Evolutionary conservation across 2,888 invertebrate genomes (phyloP).

Genomic region (Scotopteryx bipunctaria): DNA sequence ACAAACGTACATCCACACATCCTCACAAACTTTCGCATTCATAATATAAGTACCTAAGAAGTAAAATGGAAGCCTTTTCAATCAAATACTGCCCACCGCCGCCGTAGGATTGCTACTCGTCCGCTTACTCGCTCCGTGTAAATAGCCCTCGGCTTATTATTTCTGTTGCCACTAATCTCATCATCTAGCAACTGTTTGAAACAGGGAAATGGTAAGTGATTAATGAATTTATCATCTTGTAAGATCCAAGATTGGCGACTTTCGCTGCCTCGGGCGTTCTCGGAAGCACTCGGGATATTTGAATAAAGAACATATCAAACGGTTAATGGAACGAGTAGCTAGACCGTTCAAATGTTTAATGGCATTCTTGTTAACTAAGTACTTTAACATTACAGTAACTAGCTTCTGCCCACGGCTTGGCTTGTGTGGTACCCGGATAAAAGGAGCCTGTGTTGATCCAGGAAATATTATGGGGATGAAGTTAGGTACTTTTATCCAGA

Average conservation of each 20-base stretch:
- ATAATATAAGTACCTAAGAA: no score
- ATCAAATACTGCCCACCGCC: no score
- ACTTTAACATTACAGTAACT: no score
- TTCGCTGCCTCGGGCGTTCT: slow-evolving; percentile 64
- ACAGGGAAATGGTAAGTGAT: slow-evolving; percentile 48
- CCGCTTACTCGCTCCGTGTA: neutral
- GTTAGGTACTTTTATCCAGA: no score
- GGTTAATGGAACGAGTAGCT: neutral
- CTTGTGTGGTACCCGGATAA: no score
- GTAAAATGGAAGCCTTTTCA: neutral
- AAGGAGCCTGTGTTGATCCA: no score
- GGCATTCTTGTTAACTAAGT: no score
- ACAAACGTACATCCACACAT: no score
- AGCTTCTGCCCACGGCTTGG: no score
- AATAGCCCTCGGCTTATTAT: neutral
- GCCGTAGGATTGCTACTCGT: neutral
- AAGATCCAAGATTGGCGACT: slow-evolving; percentile 54
- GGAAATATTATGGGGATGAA: no score
- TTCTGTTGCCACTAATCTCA: slow-evolving; percentile 4
- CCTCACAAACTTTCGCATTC: no score
- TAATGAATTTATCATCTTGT: slow-evolving; percentile 62
- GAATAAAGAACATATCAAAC: slow-evolving; percentile 1
- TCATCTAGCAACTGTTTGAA: slow-evolving; percentile 7
- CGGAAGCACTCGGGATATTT: slow-evolving; percentile 9
- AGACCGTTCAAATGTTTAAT: neutral